Evolutionary conservation across 1,140 invertebrate genomes (phyloP).

Genomic region (Diachasmimorpha longicaudata): DNA sequence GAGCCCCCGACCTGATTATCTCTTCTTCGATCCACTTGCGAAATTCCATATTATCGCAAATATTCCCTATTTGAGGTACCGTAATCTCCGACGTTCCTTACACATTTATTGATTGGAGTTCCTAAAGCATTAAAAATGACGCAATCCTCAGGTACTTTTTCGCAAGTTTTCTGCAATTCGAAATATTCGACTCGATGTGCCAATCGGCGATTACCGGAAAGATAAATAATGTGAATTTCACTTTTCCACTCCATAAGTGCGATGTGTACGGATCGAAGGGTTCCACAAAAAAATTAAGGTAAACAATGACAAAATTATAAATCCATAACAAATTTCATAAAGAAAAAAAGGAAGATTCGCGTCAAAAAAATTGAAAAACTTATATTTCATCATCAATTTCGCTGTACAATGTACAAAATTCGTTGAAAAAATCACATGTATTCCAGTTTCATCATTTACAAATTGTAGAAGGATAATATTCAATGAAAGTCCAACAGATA

Average conservation of each 20-base stretch:
- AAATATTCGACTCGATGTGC: constrained; percentile 78
- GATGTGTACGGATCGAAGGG: constrained; percentile 74
- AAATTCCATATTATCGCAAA: constrained; percentile 77
- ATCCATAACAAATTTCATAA: not conserved
- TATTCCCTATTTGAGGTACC: constrained; percentile 74
- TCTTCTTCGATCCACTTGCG: constrained; percentile 73
- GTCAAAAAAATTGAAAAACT: not conserved
- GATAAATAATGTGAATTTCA: constrained; percentile 49
- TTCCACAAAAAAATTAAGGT: constrained; percentile 70
- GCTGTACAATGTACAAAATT: not conserved
- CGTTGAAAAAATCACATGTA: not conserved
- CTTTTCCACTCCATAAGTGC: constrained; percentile 68
- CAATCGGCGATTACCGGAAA: constrained; percentile 67
- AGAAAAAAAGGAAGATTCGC: not conserved
- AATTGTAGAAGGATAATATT: too few species aligned
- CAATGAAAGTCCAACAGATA: not conserved
- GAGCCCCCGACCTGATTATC: constrained; percentile 57
- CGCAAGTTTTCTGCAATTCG: constrained; percentile 75
- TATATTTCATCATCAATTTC: constrained; percentile 1
- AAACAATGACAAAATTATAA: constrained; percentile 10
- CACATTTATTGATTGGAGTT: too few species aligned
- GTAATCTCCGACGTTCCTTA: too few species aligned
- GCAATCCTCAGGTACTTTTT: constrained; percentile 74
- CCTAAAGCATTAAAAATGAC: too few species aligned
- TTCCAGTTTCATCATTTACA: not conserved